Base-by-base conservation (phyloP, 2,888 invertebrate genomes). In the Drosophila fungiperda region DNA sequence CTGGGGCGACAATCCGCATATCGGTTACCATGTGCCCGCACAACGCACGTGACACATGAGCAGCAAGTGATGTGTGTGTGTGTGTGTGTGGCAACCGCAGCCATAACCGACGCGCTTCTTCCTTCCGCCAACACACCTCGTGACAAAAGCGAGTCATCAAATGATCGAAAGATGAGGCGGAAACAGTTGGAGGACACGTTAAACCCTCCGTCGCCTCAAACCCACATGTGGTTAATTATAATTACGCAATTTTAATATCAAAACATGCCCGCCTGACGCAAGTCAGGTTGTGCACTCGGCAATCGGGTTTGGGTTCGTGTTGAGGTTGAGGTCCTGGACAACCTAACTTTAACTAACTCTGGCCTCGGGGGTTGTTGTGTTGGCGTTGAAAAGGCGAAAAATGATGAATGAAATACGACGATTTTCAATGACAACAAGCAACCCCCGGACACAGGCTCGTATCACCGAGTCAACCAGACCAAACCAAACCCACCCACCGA, bases 191-290 rank as follows among this genome's bases (percentile, higher is more conserved):
- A 74, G 82, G 76, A 84, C 73, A 82, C 69, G 82, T 76, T 83
- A 77, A 82, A 61, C 82, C 71, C 54, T 42, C 50, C 38, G 11
- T 26, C 29, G 9, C 15, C 17, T 42, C 73, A 52, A 70, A 82
- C 80, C 82, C 90, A 90, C 91, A 91, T 88, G 90, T 88, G 91
- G 89, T 91, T 91, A 92, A 92, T 92, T 91, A 90, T 92, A 92
- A 92, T 92, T 91, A 91, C 83, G 84, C 90, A 90, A 88, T 87
- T 87, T 87, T 83, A 87, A 87, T 87, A 87, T 88, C 84, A 86
- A 88, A 87, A 86, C 83, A 87, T 67, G 77, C 73, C 76, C 50
- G 55, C 64, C 72, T 29, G 29, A 63, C 66, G 61, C 65, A 68
- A 69, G 69, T 67, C 72, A 64, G 67, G 57, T 45, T 50, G n/a